Base-by-base conservation (phyloP, 1,140 invertebrate genomes). In the Panagrolaimus sp. region DNA sequence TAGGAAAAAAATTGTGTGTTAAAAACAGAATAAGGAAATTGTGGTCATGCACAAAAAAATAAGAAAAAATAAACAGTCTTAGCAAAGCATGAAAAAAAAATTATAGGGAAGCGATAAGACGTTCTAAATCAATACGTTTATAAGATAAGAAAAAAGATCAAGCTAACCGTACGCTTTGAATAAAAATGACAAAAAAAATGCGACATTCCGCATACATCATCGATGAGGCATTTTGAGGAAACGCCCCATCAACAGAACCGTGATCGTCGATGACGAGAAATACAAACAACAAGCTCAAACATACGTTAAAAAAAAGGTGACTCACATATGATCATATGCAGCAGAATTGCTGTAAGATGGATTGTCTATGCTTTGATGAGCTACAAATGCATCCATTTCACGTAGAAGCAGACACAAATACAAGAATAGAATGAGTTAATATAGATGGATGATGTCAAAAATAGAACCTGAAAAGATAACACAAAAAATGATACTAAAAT, bases 181-280 rank as follows among this genome's bases (percentile, higher is more conserved):
- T 57, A 20, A 27, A 27, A 25, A 11, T 2, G 11, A 16, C 27
- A n/a, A n/a, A 57, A 57, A 57, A 57, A 57, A 57, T 25, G 51
- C 20, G 20, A 57, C 51, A 57, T 23, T 16, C 51, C 51, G 20
- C 51, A 57, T 27, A 25, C 51, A 20, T 57, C 20, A 27, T 20
- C 51, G n/a, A 27, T 13, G 48, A 25, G 8, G 20, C 20, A 25
- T 27, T 57, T 57, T 20, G 51, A 20, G 51, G 27, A 27, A 25
- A 20, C 27, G 20, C 20, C 51, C 20, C 20, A 57, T 25, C 9
- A 20, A 57, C 4, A 57, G 27, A 20, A 25, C 51, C 51, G 51
- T 57, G 51, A 57, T 57, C 51, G 27, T 27, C 20, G 27, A 57
- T 25, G 27, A 57, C 51, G 51, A 57, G 27, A 57, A 57, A 27